Percentiles rank a stretch among this genome's conserved stretches.
Evolutionary conservation across 2,888 invertebrate species (phyloP).

Genomic region (Crematogaster levior): DNA sequence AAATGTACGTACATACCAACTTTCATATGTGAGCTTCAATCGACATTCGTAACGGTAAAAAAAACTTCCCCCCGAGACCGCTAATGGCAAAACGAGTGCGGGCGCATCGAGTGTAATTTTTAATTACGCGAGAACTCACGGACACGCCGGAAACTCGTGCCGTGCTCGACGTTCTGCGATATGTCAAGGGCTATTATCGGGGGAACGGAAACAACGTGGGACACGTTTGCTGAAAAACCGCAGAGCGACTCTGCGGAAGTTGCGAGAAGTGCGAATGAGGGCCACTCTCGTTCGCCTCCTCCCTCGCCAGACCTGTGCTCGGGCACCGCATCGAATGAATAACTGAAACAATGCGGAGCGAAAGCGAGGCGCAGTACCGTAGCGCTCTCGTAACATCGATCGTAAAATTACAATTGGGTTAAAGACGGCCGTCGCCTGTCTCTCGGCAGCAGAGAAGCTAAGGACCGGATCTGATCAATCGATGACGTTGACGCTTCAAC

Average conservation of each 20-base stretch:
- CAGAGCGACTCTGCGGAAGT: not conserved
- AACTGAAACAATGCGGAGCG: slow-evolving; percentile 53
- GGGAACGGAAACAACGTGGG: not conserved
- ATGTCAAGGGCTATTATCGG: slow-evolving; percentile 33
- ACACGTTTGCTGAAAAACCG: slow-evolving; percentile 29
- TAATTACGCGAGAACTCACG: slow-evolving; percentile 31
- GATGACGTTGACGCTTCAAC: not conserved
- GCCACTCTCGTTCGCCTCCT: slow-evolving; percentile 19
- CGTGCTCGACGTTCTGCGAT: slow-evolving; percentile 14
- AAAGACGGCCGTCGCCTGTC: slow-evolving; percentile 12
- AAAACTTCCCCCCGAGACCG: not conserved
- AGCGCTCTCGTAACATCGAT: slow-evolving; percentile 41
- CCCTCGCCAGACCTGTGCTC: not conserved
- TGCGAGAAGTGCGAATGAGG: slow-evolving; percentile 38
- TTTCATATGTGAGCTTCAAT: not conserved
- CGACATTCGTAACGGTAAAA: not conserved
- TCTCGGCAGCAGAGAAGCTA: not conserved
- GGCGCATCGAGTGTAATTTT: slow-evolving; percentile 9
- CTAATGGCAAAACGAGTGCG: not conserved
- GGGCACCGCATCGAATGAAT: slow-evolving; percentile 47
- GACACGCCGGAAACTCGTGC: not conserved
- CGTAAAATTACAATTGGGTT: slow-evolving; percentile 51
- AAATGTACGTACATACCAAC: not conserved
- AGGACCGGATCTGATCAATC: not conserved
- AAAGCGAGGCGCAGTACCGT: slow-evolving; percentile 47